Evolutionary conservation across 2,113 vertebrate genomes (phyloP).

Genomic region (Anarrhichthys ocellatus): DNA sequence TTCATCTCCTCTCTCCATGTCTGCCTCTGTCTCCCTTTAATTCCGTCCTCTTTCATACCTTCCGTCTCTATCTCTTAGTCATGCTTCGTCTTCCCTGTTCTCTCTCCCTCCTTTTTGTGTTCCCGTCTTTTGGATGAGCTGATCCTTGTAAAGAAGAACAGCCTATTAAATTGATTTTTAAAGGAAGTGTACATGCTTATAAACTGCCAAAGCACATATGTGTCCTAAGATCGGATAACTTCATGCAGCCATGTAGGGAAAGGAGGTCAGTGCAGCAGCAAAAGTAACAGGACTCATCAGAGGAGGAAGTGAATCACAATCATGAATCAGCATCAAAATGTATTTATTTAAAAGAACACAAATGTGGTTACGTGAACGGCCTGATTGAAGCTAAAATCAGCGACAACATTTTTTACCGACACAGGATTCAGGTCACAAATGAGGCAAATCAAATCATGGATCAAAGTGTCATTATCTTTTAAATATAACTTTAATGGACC

Average conservation of each 20-base stretch:
- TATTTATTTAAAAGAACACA: not conserved
- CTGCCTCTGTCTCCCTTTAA: conserved; percentile 17
- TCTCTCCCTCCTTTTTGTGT: conserved; percentile 18
- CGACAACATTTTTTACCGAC: not conserved
- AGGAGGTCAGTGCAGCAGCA: conserved; percentile 23
- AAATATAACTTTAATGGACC: not conserved
- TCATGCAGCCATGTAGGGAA: conserved; percentile 8
- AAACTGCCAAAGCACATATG: not conserved
- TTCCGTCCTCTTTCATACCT: conserved; percentile 25
- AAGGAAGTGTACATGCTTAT: not conserved
- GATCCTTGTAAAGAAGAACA: not conserved
- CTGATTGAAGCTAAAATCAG: not conserved
- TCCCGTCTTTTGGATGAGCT: conserved; percentile 16
- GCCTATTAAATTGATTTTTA: not conserved
- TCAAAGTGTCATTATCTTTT: not conserved
- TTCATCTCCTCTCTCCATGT: conserved; percentile 48
- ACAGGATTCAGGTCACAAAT: not conserved
- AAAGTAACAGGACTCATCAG: not conserved
- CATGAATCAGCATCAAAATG: not conserved
- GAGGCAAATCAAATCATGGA: not conserved
- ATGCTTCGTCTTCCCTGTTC: conserved; percentile 26
- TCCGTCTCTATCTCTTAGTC: conserved; percentile 27
- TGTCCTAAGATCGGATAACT: conserved; percentile 14
- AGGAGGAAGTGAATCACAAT: not conserved
- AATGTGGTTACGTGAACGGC: not conserved